Evolutionary conservation across 2,113 vertebrate species (phyloP).

Genomic region (Tylochromis polylepis): DNA sequence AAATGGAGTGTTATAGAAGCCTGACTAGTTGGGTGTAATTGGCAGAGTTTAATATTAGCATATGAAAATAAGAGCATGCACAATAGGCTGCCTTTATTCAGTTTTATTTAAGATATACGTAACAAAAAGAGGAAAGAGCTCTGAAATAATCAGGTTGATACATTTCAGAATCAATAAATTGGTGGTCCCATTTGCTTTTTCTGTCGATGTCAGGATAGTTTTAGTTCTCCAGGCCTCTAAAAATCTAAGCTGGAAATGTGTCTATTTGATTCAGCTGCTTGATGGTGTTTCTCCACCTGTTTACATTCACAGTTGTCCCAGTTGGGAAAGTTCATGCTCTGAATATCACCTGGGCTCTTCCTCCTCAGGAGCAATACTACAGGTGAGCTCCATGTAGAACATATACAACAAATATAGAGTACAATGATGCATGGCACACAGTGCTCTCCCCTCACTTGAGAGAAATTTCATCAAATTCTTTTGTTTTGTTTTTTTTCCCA

Average conservation of each 20-base stretch:
- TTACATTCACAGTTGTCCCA: slow-evolving; percentile 82
- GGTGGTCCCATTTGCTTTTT: not conserved
- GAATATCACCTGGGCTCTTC: slow-evolving; percentile 93
- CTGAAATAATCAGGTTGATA: not conserved
- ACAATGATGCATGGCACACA: not conserved
- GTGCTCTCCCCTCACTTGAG: not conserved
- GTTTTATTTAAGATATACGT: not conserved
- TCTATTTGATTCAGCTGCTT: not conserved
- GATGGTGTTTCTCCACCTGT: not conserved
- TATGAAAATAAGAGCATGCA: not conserved
- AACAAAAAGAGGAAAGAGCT: not conserved
- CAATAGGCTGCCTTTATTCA: not conserved
- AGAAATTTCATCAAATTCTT: not conserved
- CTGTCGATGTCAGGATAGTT: not conserved
- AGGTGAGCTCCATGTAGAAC: slow-evolving; percentile 70
- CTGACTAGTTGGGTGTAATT: not conserved
- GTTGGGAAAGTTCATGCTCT: slow-evolving; percentile 89
- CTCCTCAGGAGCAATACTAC: slow-evolving; percentile 87
- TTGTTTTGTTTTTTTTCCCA: not conserved
- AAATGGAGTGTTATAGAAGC: not conserved
- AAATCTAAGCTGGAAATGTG: not conserved
- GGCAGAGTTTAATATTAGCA: not conserved
- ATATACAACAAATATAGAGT: not conserved
- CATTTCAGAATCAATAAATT: not conserved
- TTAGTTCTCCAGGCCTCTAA: not conserved